Evolutionary conservation across 2,113 vertebrate genomes (phyloP).

Genomic region (Octodon degus): DNA sequence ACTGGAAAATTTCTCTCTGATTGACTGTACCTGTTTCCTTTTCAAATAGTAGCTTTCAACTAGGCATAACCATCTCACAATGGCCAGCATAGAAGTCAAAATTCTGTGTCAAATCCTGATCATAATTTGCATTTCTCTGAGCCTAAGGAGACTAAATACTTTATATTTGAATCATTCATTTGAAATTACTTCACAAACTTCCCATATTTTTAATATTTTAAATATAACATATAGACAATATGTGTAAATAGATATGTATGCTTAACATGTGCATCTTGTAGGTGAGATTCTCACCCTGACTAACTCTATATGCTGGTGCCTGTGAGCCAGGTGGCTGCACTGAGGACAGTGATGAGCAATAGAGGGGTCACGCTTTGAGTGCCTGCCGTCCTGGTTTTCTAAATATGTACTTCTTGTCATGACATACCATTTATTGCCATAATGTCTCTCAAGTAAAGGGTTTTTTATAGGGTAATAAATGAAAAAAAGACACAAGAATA

Average conservation of each 20-base stretch:
- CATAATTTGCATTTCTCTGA: not conserved
- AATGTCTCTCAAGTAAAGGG: no score
- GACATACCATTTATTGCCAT: no score
- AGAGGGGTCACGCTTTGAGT: no score
- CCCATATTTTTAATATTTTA: not conserved
- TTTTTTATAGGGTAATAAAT: no score
- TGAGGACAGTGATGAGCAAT: no score
- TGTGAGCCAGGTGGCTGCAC: no score
- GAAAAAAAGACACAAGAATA: no score
- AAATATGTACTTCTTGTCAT: no score
- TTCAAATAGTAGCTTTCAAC: not conserved
- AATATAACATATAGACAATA: not conserved
- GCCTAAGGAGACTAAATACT: not conserved
- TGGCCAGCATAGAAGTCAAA: not conserved
- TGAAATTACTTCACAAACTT: not conserved
- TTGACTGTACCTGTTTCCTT: not conserved
- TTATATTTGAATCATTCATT: not conserved
- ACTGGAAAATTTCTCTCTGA: not conserved
- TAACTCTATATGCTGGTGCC: no score
- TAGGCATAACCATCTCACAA: not conserved
- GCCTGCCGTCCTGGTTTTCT: no score
- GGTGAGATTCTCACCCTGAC: no score
- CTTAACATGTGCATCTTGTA: not conserved
- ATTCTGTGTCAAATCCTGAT: not conserved
- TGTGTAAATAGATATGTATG: not conserved